Base-by-base conservation (phyloP, 2,797 vertebrate genomes). In the Momotus momota region DNA sequence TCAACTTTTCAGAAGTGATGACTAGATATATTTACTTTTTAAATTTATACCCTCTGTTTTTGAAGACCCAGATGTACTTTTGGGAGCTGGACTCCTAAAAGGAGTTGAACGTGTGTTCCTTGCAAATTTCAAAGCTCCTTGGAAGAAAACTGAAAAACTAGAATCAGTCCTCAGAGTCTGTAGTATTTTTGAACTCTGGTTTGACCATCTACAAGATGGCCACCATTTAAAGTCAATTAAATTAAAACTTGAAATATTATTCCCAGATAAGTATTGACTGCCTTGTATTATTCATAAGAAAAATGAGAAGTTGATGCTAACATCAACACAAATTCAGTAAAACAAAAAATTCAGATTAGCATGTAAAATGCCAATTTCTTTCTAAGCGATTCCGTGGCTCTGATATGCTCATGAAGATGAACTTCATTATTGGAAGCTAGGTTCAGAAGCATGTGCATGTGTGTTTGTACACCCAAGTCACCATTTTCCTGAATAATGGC, bases 371-470 rank as follows among this genome's bases (percentile, higher is more conserved):
- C 31, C 55, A 67, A 52, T 55, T 82, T 58, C 40, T 52, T 40
- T 31, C n/a, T 43, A 75, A 87, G 25, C 2, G 1, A 16, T 51
- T 55, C 21, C 2, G 2, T 81, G 77, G n/a, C 89, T 89, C 18
- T 85, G 25, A 66, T 91, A 58, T 86, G 48, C 49, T 90, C 41
- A 23, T 26, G 20, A 75, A 67, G 78, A 2, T 71, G 46, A 62
- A 45, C 25, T 70, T 84, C 17, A 4, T 62, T 84, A 26, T 26
- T 86, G 43, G 57, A 94, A 23, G 40, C 48, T 48, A 78, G 14
- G 9, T 90, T 77, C 75, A 67, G 85, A 78, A 94, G 82, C 88
- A 87, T 79, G 65, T 93, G 90, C 82, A 83, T 95, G 87, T 66
- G 48, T 90, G 69, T 81, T 51, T 93, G 81, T 96, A 77, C 60